Evolutionary conservation across 2,797 vertebrate species (phyloP).

Genomic region (Sebastes wilsoni): DNA sequence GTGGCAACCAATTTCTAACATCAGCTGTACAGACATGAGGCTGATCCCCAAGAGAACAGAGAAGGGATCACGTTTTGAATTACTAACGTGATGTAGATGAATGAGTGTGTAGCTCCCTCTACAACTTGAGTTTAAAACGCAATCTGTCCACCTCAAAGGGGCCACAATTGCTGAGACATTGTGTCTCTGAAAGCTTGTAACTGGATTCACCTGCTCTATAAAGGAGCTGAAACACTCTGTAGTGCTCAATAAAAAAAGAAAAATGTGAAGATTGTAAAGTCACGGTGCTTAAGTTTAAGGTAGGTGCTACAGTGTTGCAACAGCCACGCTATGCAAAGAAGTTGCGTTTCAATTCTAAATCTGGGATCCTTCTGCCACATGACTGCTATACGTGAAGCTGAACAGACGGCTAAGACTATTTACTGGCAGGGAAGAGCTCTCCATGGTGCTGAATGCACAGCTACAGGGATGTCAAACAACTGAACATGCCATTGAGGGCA

Average conservation of each 20-base stretch:
- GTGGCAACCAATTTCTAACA: not conserved
- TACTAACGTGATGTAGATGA: not conserved
- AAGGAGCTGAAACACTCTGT: not conserved
- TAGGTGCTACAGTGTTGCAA: not conserved
- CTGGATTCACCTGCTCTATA: constrained; percentile 6
- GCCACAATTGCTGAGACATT: not conserved
- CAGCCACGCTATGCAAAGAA: not conserved
- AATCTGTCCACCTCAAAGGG: constrained; percentile 19
- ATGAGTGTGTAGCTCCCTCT: not conserved
- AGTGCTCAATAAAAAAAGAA: not conserved
- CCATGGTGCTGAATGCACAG: constrained; percentile 23
- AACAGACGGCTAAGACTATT: not conserved
- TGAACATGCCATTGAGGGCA: not conserved
- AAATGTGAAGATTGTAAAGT: not conserved
- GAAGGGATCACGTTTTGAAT: constrained; percentile 6
- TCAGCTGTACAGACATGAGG: not conserved
- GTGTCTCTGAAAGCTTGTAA: constrained; percentile 1
- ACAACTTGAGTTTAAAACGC: constrained; percentile 18
- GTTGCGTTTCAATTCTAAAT: not conserved
- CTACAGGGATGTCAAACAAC: not conserved
- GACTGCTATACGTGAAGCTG: not conserved
- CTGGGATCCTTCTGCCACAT: not conserved
- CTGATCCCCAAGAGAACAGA: not conserved
- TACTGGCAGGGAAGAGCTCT: constrained; percentile 8
- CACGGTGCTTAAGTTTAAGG: not conserved